phyloP scores from a whole-genome alignment of 2,113 vertebrate genomes.

The Callaeas wilsoni region DNA sequence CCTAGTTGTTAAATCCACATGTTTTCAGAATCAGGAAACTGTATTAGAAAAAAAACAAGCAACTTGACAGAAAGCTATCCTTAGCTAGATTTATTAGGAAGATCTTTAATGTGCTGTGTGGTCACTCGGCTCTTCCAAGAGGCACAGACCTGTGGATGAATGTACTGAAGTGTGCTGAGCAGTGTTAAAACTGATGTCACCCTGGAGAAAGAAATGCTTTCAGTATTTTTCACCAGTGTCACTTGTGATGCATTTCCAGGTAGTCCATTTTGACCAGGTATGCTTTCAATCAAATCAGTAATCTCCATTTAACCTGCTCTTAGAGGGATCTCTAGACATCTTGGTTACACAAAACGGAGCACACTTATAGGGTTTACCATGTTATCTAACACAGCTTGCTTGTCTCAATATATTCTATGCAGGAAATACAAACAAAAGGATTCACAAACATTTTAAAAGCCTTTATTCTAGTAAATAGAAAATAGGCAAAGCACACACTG shows the following conservation, averaged over 20 bases:
- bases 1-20: conserved; percentile 9
- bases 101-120: conserved; percentile 39
- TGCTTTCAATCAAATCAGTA: conserved; percentile 27
- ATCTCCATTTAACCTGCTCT: conserved; percentile 41
- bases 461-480: conserved; percentile 49
- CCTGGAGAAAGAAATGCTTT: background rate
- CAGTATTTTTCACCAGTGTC: conserved; percentile 13
- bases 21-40: conserved; percentile 50
- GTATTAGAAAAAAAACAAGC: background rate
- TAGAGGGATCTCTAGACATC: conserved; percentile 8
- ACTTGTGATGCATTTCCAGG: conserved; percentile 6
- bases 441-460: conserved; percentile 38
- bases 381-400: background rate
- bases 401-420: background rate
- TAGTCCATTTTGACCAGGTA: conserved; percentile 17
- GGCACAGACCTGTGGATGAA: background rate
- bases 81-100: conserved; percentile 63
- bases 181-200: background rate
- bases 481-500: background rate
- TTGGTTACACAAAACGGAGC: background rate
- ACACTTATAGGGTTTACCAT: background rate
- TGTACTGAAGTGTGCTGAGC: background rate
- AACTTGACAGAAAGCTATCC: conserved; percentile 37
- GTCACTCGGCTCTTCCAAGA: background rate
- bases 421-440: conserved; percentile 39